These are phyloP conservation scores for Geopemphigus sp. DNA, from an alignment of 1,140 invertebrate genomes.

Conservation along the genomic window DNA sequence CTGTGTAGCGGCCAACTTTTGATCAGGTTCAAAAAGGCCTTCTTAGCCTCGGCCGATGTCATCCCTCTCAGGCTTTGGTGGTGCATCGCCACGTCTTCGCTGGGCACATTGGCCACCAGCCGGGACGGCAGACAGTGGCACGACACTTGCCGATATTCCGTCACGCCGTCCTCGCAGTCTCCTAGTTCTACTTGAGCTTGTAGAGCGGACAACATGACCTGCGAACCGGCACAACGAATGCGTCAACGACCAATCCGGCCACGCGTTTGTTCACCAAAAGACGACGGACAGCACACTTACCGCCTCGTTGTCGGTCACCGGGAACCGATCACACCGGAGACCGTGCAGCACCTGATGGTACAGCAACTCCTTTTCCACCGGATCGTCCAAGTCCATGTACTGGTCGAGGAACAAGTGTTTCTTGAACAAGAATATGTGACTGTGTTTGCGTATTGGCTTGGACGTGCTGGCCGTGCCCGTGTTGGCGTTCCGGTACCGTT, in stretches of 20 bases:
- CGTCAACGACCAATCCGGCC: no score
- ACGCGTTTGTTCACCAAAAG: no score
- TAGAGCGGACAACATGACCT: constrained; percentile 91
- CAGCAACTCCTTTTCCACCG: constrained; percentile 92
- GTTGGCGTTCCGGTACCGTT: constrained; percentile 70
- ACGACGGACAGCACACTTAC: constrained; percentile 51
- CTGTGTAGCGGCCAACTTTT: constrained; percentile 89
- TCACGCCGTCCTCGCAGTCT: constrained; percentile 69
- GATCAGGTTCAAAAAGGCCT: constrained; percentile 90
- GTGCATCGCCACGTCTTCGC: constrained; percentile 79
- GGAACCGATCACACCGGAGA: constrained; percentile 77
- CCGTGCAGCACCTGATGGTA: constrained; percentile 92
- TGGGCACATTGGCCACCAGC: constrained; percentile 69
- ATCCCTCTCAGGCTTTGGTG: constrained; percentile 85
- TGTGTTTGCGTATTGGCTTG: constrained; percentile 55
- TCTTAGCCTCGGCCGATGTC: constrained; percentile 79
- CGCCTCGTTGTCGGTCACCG: constrained; percentile 54
- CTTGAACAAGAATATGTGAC: constrained; percentile 76
- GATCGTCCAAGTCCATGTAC: constrained; percentile 79
- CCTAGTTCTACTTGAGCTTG: constrained; percentile 90
- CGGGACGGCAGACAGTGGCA: constrained; percentile 79
- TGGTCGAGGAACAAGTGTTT: constrained; percentile 89
- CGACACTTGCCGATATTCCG: constrained; percentile 74
- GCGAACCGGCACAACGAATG: constrained; percentile 53
- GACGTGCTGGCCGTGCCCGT: constrained; percentile 55